Evolutionary conservation across 2,888 invertebrate genomes (phyloP), one percentile per base, ranked within the genome.

Genomic region (Imbricaverruca yamaguchii): DNA sequence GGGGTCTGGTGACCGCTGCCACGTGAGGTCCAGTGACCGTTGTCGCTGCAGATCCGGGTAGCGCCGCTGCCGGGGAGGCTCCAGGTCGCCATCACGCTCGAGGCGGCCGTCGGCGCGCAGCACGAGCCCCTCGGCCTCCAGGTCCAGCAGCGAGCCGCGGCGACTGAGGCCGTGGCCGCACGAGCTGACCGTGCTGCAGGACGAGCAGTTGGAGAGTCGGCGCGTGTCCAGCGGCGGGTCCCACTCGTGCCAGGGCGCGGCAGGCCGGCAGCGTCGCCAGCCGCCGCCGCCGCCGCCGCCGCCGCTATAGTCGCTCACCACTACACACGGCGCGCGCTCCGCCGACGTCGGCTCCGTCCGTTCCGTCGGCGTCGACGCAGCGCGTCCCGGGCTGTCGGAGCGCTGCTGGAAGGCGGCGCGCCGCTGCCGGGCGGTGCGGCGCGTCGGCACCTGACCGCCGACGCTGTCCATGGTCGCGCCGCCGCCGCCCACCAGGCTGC

Each of bases 51-150:
- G 63, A 11, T 57, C 39, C 39, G 39, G 57, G 7, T 0, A 15
- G 57, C 57, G 57, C 57, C 57, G 57, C 63, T 21, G 63, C 15
- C 63, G 0, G 8, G 63, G 21, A 13, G 12, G 12, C 1, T 57
- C 57, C 12, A 15, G 87, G 95, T 95, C 86, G 94, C 94, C 84
- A 94, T 94, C n/a, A 94, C 93, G 86, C 95, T 94, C 21, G 94
- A 94, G 87, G 93, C 95, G 86, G 95, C 95, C 15, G 85, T 85
- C 9, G 84, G 82, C n/a, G 83, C 83, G 0, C 94, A 93, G 84
- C 94, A 94, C 86, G 93, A 82, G 78, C 82, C 81, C 63, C 80
- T 80, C 23, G 57, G 69, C 25, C 81, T 82, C 65, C 82, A 83
- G 57, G 83, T 82, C 63, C 82, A 82, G 56, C 82, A 83, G n/a